Evolutionary conservation across 1,140 invertebrate species (phyloP).

Genomic region (Diabrotica virgifera): DNA sequence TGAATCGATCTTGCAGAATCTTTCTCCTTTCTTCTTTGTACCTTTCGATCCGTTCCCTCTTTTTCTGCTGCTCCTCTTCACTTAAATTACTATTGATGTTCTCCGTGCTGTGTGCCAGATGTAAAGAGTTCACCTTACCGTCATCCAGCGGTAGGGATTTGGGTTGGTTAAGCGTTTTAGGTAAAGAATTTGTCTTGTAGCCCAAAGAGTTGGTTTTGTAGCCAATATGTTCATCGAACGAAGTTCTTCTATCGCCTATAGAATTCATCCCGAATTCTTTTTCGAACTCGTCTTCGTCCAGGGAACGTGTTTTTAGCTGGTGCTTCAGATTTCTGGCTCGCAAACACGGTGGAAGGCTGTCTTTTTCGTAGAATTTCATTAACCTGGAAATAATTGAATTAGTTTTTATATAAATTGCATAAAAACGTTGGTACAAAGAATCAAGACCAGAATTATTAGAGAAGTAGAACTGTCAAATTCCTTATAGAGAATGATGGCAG

Average conservation of each 20-base stretch:
- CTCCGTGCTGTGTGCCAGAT: slow-evolving; percentile 39
- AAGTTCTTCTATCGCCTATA: slow-evolving; percentile 47
- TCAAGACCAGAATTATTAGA: too few relatives aligned
- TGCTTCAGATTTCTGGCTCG: slow-evolving; percentile 57
- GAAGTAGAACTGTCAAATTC: too few relatives aligned
- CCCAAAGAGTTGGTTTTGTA: slow-evolving; percentile 46
- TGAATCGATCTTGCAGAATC: slow-evolving; percentile 74
- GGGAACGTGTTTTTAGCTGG: slow-evolving; percentile 64
- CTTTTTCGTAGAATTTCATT: slow-evolving; percentile 37
- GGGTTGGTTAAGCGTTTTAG: slow-evolving; percentile 53
- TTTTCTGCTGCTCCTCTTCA: slow-evolving; percentile 46
- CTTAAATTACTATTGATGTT: slow-evolving; percentile 27
- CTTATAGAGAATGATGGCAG: too few relatives aligned
- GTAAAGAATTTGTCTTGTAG: slow-evolving; percentile 48
- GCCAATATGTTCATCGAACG: slow-evolving; percentile 52
- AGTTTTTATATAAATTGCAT: background rate
- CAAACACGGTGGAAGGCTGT: slow-evolving; percentile 54
- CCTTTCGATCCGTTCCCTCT: slow-evolving; percentile 79
- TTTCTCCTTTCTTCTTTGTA: slow-evolving; percentile 89
- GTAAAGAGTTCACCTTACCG: slow-evolving; percentile 30
- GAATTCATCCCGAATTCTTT: slow-evolving; percentile 57
- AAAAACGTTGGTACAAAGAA: too few relatives aligned
- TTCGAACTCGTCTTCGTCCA: slow-evolving; percentile 68
- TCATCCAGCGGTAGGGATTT: slow-evolving; percentile 56
- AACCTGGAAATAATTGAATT: background rate